A percentile compares a stretch with the other conserved stretches of the same genome.
These are phyloP conservation scores for Hemibagrus guttatus DNA, from an alignment of 2,797 vertebrate species.

Conservation along the genomic window DNA sequence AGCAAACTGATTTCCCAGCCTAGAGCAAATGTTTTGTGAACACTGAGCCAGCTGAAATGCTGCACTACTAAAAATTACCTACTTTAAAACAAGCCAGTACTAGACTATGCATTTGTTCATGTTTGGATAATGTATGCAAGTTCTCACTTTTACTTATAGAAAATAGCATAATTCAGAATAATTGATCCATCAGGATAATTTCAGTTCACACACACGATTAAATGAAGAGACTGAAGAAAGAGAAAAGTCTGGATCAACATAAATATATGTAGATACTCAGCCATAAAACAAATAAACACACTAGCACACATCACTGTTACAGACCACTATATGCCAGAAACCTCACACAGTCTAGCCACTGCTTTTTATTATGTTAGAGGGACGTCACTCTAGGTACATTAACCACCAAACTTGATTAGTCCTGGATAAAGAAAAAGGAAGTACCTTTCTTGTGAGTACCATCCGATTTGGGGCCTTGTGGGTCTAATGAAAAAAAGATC, in stretches of 20 bases:
- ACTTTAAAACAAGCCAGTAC: conserved; percentile 19
- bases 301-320: conserved; percentile 29
- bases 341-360: conserved; percentile 14
- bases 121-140: background rate
- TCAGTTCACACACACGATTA: conserved; percentile 11
- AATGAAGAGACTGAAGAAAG: background rate
- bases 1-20: conserved; percentile 31
- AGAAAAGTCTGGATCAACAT: conserved; percentile 12
- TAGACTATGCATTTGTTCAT: background rate
- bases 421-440: conserved; percentile 70
- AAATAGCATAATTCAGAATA: too few relatives aligned
- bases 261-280: background rate
- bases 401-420: conserved; percentile 53
- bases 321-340: conserved; percentile 23
- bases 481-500: conserved; percentile 85
- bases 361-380: conserved; percentile 30
- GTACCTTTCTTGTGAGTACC: conserved; percentile 86
- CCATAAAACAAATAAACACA: conserved; percentile 22
- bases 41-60: conserved; percentile 5
- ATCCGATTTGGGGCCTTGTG: conserved; percentile 84
- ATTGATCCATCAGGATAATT: background rate
- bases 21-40: conserved; percentile 30
- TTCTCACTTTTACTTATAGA: too few relatives aligned
- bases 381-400: conserved; percentile 41
- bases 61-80: conserved; percentile 24